phyloP scores from a whole-genome alignment of 2,888 invertebrate genomes.

The Cabera pusaria region DNA sequence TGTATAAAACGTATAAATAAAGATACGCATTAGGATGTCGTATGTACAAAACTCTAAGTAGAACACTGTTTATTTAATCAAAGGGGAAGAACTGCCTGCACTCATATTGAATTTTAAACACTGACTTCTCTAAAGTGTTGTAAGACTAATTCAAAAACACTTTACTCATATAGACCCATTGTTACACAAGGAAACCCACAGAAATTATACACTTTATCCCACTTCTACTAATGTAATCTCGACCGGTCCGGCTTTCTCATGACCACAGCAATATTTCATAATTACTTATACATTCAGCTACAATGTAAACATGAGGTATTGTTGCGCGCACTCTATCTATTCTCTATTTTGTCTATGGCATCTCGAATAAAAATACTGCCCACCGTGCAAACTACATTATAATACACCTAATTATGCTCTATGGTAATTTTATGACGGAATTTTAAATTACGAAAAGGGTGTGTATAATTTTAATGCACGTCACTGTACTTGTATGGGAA shows the following conservation, averaged over 20 bases:
- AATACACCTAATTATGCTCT: slow-evolving; percentile 76
- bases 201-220: slow-evolving; percentile 33
- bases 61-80: too few species aligned
- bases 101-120: slow-evolving; percentile 25
- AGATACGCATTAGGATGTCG: too few species aligned
- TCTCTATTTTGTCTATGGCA: slow-evolving; percentile 57
- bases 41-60: too few species aligned
- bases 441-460: slow-evolving; percentile 57
- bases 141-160: slow-evolving; percentile 35
- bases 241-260: slow-evolving; percentile 67
- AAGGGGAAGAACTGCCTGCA: slow-evolving; percentile 21
- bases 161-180: slow-evolving; percentile 21
- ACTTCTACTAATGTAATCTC: slow-evolving; percentile 53
- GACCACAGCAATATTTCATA: slow-evolving; percentile 67
- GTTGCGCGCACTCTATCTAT: slow-evolving; percentile 35
- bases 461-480: slow-evolving; percentile 63
- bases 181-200: slow-evolving; percentile 28
- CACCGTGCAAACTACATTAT: slow-evolving; percentile 72
- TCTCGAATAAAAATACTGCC: slow-evolving; percentile 54
- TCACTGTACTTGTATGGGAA: slow-evolving; percentile 60
- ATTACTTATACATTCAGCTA: slow-evolving; percentile 79
- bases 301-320: slow-evolving; percentile 77
- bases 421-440: slow-evolving; percentile 71
- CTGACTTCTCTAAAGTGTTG: slow-evolving; percentile 30
- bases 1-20: too few species aligned